Conservation (phyloP, 2,888 invertebrate genomes). For the Coenonympha arcania region DNA sequence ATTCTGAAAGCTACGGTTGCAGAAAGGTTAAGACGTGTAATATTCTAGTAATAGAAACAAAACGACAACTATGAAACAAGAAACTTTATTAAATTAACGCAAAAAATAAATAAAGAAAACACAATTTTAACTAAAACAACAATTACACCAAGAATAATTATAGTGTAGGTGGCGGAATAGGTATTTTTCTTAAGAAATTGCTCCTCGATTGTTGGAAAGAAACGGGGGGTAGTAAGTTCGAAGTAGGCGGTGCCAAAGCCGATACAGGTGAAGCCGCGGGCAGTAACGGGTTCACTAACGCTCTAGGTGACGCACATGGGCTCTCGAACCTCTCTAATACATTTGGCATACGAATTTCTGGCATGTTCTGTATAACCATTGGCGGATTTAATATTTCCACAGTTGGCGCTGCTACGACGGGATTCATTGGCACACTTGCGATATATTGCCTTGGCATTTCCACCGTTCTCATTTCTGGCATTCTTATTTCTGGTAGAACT, state of each 20-base stretch:
- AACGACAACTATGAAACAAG: too few species aligned
- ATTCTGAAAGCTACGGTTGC: too few species aligned
- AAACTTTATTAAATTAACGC: too few species aligned
- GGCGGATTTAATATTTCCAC: constrained; percentile 2
- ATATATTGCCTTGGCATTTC: constrained; percentile 10
- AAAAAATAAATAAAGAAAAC: too few species aligned
- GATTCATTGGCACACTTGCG: constrained; percentile 10
- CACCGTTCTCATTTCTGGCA: constrained; percentile 3
- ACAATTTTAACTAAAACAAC: too few species aligned
- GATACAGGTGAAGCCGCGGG: constrained; percentile 44
- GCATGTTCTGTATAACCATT: constrained; percentile 6
- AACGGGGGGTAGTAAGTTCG: constrained; percentile 37
- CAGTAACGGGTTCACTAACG: constrained; percentile 37
- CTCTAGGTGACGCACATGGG: constrained; percentile 21
- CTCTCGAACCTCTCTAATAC: constrained; percentile 10
- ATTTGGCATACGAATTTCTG: constrained; percentile 18
- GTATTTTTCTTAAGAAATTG: constrained; percentile 48
- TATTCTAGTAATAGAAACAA: too few species aligned
- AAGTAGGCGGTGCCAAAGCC: constrained; percentile 34
- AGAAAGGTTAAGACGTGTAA: too few species aligned
- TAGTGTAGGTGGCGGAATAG: constrained; percentile 46
- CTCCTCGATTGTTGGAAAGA: constrained; percentile 37
- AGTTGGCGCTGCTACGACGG: constrained; percentile 8
- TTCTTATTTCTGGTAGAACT: neutral
- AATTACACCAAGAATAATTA: constrained; percentile 16